A percentile compares a stretch with the other conserved stretches of the same genome.
Evolutionary conservation across 2,797 vertebrate species (phyloP).

Genomic region (Amazona finschi): DNA sequence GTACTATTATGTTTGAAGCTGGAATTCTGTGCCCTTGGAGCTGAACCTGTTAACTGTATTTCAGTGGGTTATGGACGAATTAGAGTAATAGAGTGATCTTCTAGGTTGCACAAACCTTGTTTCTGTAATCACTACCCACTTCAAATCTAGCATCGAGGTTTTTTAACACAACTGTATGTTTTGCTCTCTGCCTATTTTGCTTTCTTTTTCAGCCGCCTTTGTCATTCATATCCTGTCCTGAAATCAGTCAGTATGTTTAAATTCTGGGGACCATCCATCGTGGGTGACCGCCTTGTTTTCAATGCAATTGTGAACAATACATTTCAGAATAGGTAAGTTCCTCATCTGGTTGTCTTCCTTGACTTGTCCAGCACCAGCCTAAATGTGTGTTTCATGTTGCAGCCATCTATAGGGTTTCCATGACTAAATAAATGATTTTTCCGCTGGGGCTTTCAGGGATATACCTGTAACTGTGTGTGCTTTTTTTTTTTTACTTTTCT

Average conservation of each 20-base stretch:
- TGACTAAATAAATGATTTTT: background rate
- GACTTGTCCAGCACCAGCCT: background rate
- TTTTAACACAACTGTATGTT: background rate
- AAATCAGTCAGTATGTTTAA: conserved; percentile 81
- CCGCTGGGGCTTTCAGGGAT: background rate
- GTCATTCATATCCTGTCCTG: conserved; percentile 55
- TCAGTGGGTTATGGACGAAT: background rate
- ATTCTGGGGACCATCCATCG: conserved; percentile 76
- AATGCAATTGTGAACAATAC: conserved; percentile 80
- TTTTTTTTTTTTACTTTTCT: background rate
- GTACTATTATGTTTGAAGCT: background rate
- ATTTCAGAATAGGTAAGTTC: conserved; percentile 74
- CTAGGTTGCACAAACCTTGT: background rate
- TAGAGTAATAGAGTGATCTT: background rate
- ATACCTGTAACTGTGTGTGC: accelerated
- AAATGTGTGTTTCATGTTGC: background rate
- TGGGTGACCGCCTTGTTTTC: conserved; percentile 80
- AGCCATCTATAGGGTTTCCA: background rate
- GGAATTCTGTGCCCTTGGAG: background rate
- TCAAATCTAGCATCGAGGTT: background rate
- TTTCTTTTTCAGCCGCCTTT: conserved; percentile 67
- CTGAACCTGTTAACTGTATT: background rate
- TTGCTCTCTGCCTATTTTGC: background rate
- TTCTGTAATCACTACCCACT: background rate
- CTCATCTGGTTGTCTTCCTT: background rate